Percentiles rank a stretch among this genome's conserved stretches.
Evolutionary conservation across 1,140 invertebrate species (phyloP).

Genomic region (Heterodera carotae): DNA sequence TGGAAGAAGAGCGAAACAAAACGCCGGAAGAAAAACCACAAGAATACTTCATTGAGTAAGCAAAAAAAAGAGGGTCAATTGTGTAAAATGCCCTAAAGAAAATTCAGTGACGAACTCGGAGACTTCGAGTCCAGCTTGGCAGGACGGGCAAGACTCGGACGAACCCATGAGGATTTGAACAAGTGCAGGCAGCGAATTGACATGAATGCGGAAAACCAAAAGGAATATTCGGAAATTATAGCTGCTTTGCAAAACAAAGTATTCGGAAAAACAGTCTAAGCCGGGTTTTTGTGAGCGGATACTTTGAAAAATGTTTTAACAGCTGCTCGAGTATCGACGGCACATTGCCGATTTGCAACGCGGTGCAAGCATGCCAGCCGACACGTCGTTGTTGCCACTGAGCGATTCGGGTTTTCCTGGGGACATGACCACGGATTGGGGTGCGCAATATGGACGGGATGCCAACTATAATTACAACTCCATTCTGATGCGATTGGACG

Average conservation of each 20-base stretch:
- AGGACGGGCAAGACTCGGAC: constrained; percentile 54
- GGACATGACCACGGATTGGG: constrained; percentile 21
- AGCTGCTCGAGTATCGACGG: constrained; percentile 62
- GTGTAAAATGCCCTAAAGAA: constrained; percentile 4
- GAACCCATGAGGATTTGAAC: constrained; percentile 63
- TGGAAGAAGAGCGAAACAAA: neutral
- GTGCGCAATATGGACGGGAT: constrained; percentile 40
- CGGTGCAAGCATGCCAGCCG: constrained; percentile 45
- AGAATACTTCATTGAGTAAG: neutral
- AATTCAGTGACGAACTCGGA: constrained; percentile 54
- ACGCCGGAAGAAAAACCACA: neutral
- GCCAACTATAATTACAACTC: constrained; percentile 59
- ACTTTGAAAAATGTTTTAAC: neutral
- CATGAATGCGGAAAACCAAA: constrained; percentile 63
- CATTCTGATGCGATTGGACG: constrained; percentile 57
- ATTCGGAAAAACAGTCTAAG: no score
- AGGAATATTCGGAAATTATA: constrained; percentile 64
- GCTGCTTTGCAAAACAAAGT: constrained; percentile 62
- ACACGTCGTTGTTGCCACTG: constrained; percentile 53
- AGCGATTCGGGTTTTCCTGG: constrained; percentile 56
- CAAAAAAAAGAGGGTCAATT: neutral
- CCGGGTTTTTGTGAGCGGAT: no score
- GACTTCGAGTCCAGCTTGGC: constrained; percentile 41
- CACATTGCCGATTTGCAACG: constrained; percentile 63
- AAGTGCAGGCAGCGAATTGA: constrained; percentile 64